Evolutionary conservation across 2,113 vertebrate species (phyloP), one percentile per base, ranked within the genome.

Genomic region (Psammodynastes pulverulentus): DNA sequence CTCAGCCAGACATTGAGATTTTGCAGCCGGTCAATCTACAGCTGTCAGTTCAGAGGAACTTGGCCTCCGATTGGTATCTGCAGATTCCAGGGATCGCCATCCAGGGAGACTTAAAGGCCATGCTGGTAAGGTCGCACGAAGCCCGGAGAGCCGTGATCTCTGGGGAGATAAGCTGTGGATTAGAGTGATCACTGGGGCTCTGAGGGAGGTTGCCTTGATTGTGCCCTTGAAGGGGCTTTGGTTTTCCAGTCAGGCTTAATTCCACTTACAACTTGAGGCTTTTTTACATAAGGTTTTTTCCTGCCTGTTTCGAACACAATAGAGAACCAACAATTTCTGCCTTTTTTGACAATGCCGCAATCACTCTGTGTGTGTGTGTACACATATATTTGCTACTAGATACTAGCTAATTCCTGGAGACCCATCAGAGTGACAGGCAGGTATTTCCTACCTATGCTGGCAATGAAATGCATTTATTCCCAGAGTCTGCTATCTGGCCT

Each of bases 81-180:
- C 95, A 98, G 88, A 98, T 98, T 94, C 98, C 99, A 51, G 97
- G 98, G 3, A 95, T 99, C 92, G 96, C 98, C 92, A 96, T 99
- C 26, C 96, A 98, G 95, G 99, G 98, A 96, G 98, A 98, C 93
- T 96, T 99, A 39, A 99, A 98, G 90, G 98, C 99, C 58, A 99
- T 99, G 98, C 98, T 98, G 98, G 99, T 99, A 96, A 92, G 88
- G 54, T 0, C 13, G 2, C 52, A 7, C 5, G 17, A 88, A 84
- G 15, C 58, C 5, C 2, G 45, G 91, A n/a, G 54, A 67, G 24
- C 54, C n/a, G 2, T 19, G 2, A 43, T 15, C 54, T 10, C 4
- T 26, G 15, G 17, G 46, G 46, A 9, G 46, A 19, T 26, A 9
- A 87, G 15, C 67, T 39, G 5, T 9, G 67, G 39, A 4, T 13